Percentiles rank a stretch among this genome's conserved stretches.
These are phyloP conservation scores for Melipona quadrifasciata DNA, from an alignment of 1,140 invertebrate species.

Conservation along the genomic window DNA sequence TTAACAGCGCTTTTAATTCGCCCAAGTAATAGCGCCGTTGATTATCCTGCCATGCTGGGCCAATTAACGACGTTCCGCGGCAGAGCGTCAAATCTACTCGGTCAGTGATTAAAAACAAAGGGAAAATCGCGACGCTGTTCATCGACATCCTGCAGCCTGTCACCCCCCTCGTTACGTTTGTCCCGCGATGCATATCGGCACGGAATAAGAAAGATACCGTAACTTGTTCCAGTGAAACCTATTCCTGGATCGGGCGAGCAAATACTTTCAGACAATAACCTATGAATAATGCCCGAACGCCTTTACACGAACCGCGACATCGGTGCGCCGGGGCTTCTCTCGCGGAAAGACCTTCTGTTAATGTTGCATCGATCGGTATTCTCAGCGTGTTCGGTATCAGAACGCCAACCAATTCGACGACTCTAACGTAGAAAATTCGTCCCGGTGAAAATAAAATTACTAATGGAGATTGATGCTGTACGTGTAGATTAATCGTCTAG, in stretches of 20 bases:
- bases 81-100: constrained; percentile 55
- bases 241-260: neutral
- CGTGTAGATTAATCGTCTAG: too few relatives aligned
- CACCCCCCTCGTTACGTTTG: constrained; percentile 21
- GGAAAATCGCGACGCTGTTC: constrained; percentile 45
- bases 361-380: neutral
- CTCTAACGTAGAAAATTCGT: neutral
- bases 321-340: neutral
- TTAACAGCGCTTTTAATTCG: constrained; percentile 65
- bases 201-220: constrained; percentile 32
- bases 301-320: neutral
- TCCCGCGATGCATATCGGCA: constrained; percentile 26
- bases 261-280: neutral
- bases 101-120: constrained; percentile 64
- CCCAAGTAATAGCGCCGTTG: constrained; percentile 53
- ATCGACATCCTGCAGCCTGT: constrained; percentile 41
- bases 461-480: neutral
- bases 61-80: constrained; percentile 62
- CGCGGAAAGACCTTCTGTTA: neutral
- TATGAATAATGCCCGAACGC: neutral
- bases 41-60: constrained; percentile 54
- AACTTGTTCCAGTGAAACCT: constrained; percentile 36
- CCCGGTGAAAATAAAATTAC: neutral
- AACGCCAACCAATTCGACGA: neutral
- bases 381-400: neutral